Conservation (phyloP, 1,140 invertebrate species). For the Lepeophtheirus salmonis region DNA sequence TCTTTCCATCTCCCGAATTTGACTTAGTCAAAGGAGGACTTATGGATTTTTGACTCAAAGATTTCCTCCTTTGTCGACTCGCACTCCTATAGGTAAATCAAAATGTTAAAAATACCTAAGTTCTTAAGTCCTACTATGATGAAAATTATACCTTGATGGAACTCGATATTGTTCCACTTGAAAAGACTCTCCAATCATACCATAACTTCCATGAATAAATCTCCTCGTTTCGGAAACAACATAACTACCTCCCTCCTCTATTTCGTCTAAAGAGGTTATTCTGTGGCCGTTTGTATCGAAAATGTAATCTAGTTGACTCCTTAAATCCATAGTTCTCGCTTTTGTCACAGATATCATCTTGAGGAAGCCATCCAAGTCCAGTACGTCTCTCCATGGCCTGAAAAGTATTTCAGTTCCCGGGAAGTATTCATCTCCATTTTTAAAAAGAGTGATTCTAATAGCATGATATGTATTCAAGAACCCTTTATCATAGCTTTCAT, state of each 20-base stretch:
- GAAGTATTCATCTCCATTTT: constrained; percentile 19
- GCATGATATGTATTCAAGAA: constrained; percentile 19
- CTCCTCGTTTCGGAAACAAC: constrained; percentile 15
- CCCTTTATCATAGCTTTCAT: constrained; percentile 11
- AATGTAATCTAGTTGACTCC: not conserved
- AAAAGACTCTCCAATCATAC: constrained; percentile 14
- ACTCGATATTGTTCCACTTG: not conserved
- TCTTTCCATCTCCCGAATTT: constrained; percentile 41
- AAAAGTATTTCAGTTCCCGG: constrained; percentile 13
- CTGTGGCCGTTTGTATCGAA: constrained; percentile 17
- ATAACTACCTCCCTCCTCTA: constrained; percentile 15
- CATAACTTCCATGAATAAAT: constrained; percentile 19
- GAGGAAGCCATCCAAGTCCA: constrained; percentile 9
- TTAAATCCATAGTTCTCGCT: constrained; percentile 12
- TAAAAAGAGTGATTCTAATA: constrained; percentile 18
- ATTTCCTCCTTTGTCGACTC: not conserved
- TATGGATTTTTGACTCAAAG: not conserved
- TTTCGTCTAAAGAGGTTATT: constrained; percentile 7
- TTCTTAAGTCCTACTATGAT: no score
- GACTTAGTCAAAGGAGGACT: not conserved
- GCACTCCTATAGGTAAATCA: not conserved
- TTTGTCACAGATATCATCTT: constrained; percentile 12
- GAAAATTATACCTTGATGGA: constrained; percentile 13
- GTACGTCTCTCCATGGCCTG: not conserved
- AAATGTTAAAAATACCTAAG: no score